phyloP scores from a whole-genome alignment of 2,113 vertebrate species.

The Globicephala melas region DNA sequence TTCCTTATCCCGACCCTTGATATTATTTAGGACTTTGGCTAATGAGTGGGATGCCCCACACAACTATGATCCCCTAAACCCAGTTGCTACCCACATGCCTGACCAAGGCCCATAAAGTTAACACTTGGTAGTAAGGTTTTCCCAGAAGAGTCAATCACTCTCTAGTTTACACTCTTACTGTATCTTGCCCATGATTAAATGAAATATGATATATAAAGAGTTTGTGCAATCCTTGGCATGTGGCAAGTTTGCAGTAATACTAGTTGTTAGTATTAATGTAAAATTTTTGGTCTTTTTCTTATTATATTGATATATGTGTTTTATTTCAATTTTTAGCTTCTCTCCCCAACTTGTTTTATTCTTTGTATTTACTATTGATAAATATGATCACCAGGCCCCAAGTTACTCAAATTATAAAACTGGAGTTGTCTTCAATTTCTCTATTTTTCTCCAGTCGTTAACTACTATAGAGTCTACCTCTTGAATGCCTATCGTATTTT shows the following conservation, averaged over 20 bases:
- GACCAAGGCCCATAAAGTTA: neutral
- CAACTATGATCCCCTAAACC: neutral
- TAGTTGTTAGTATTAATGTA: neutral
- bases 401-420: neutral
- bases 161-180: neutral
- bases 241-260: neutral
- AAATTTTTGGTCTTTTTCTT: neutral
- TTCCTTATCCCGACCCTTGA: neutral
- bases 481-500: neutral
- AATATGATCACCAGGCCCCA: neutral
- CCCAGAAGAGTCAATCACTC: neutral
- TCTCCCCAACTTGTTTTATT: neutral
- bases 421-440: neutral
- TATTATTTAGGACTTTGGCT: neutral
- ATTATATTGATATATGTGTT: neutral
- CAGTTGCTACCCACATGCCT: neutral
- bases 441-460: neutral
- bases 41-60: neutral
- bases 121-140: neutral
- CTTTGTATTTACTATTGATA: neutral
- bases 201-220: neutral
- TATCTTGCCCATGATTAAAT: neutral
- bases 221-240: neutral
- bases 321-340: neutral
- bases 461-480: neutral